Conservation (phyloP, 2,113 vertebrate genomes). For the Lathamus discolor region DNA sequence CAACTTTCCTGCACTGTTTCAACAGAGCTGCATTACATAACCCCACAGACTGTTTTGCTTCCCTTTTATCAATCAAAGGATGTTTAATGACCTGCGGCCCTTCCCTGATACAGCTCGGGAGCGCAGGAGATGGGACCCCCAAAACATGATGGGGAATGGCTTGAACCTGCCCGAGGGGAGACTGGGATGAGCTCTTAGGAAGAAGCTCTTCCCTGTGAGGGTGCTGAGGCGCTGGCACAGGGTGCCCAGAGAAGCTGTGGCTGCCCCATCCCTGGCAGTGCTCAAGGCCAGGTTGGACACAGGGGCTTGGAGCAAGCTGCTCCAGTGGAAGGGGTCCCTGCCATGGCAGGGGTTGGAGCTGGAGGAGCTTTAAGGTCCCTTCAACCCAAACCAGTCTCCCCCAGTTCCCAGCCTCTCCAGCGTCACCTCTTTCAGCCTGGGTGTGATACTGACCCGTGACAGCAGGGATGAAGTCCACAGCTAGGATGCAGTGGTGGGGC, state of each 20-base stretch:
- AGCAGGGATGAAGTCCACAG: not conserved
- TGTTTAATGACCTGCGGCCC: not conserved
- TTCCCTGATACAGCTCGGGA: not conserved
- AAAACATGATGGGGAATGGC: not conserved
- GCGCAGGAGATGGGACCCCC: not conserved
- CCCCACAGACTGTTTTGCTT: not conserved
- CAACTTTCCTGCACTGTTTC: constrained; percentile 47
- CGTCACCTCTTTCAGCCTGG: not conserved
- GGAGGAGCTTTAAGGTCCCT: not conserved
- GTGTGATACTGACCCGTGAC: accelerated
- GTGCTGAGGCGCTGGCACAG: not conserved
- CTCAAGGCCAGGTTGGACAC: no score
- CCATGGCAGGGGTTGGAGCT: not conserved
- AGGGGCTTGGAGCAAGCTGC: no score
- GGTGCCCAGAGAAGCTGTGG: no score
- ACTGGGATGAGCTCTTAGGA: not conserved
- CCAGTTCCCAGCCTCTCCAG: not conserved
- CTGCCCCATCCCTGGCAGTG: no score
- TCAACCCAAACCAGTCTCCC: accelerated
- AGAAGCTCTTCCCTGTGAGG: not conserved
- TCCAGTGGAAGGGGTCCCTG: not conserved
- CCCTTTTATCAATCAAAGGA: not conserved
- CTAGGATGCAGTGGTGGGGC: not conserved
- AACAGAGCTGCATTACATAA: constrained; percentile 59
- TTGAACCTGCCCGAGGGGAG: not conserved